A percentile compares a stretch with the other conserved stretches of the same genome.
These are phyloP conservation scores for Paralichthys olivaceus DNA, from an alignment of 2,113 vertebrate species.

Conservation along the genomic window DNA sequence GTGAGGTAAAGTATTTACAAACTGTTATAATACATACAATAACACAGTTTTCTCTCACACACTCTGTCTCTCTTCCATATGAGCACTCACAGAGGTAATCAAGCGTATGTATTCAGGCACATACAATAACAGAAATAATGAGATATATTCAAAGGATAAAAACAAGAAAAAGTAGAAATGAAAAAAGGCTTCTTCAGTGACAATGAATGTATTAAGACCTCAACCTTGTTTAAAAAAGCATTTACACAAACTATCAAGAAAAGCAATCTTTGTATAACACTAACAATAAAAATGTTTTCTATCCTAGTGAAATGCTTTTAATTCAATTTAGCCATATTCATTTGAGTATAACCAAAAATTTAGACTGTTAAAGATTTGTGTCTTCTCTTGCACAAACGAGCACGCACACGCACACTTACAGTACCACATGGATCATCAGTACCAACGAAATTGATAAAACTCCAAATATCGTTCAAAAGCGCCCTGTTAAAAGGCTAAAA, in stretches of 20 bases:
- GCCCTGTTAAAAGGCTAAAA: conserved; percentile 57
- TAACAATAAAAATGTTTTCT: conserved; percentile 38
- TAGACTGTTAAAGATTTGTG: conserved; percentile 32
- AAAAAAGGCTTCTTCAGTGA: conserved; percentile 51
- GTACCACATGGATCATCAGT: conserved; percentile 69
- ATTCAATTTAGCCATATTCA: conserved; percentile 37
- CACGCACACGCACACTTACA: conserved; percentile 46
- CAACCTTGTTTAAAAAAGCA: conserved; percentile 54
- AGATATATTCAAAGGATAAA: conserved; percentile 45
- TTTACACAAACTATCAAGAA: conserved; percentile 65
- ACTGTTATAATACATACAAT: conserved; percentile 75
- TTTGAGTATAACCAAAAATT: conserved; percentile 34
- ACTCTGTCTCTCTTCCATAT: conserved; percentile 61
- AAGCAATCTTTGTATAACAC: conserved; percentile 35
- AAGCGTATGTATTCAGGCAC: conserved; percentile 84
- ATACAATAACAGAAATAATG: conserved; percentile 69
- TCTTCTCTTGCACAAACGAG: conserved; percentile 59
- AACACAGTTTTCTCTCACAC: conserved; percentile 67
- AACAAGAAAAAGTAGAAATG: conserved; percentile 49
- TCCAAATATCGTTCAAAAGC: conserved; percentile 67
- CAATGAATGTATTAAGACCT: conserved; percentile 44
- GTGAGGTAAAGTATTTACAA: conserved; percentile 81
- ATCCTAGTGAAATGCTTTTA: conserved; percentile 18
- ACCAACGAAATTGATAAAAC: conserved; percentile 68
- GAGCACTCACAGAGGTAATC: conserved; percentile 82